Conservation (phyloP, 2,888 invertebrate genomes). For the Sinohyriopsis cumingii region DNA sequence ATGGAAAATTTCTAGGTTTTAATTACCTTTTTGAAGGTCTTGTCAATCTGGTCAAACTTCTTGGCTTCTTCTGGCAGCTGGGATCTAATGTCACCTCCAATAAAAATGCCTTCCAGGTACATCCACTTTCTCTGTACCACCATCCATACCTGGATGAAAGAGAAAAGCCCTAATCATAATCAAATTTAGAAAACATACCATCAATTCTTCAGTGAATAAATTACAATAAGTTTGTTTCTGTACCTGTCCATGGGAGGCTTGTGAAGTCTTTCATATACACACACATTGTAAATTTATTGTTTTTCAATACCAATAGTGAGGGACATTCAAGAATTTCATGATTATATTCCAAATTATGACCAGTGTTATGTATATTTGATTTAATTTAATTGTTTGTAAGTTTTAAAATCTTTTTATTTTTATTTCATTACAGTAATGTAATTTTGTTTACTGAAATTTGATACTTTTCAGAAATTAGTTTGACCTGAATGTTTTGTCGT, state of each 20-base stretch:
- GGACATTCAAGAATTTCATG: too few species aligned
- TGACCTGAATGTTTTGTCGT: too few species aligned
- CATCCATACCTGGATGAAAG: conserved; percentile 79
- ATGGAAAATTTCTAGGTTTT: not conserved
- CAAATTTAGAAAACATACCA: not conserved
- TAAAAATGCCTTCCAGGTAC: conserved; percentile 92
- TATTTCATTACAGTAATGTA: too few species aligned
- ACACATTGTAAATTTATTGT: too few species aligned
- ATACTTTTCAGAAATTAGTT: too few species aligned
- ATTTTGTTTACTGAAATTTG: too few species aligned
- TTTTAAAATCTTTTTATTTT: too few species aligned
- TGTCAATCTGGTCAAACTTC: conserved; percentile 92
- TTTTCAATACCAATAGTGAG: too few species aligned
- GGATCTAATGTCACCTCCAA: conserved; percentile 88
- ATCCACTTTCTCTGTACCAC: conserved; percentile 91
- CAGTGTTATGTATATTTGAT: too few species aligned
- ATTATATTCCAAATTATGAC: too few species aligned
- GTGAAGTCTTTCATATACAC: not conserved
- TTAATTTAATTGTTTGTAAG: too few species aligned
- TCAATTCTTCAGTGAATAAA: not conserved
- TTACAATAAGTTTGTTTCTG: not conserved
- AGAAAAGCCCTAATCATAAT: not conserved
- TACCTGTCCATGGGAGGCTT: not conserved
- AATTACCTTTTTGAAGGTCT: conserved; percentile 81
- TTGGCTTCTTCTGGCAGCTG: conserved; percentile 92